Conservation (phyloP, 2,888 invertebrate species). For the Hypsopygia costalis region DNA sequence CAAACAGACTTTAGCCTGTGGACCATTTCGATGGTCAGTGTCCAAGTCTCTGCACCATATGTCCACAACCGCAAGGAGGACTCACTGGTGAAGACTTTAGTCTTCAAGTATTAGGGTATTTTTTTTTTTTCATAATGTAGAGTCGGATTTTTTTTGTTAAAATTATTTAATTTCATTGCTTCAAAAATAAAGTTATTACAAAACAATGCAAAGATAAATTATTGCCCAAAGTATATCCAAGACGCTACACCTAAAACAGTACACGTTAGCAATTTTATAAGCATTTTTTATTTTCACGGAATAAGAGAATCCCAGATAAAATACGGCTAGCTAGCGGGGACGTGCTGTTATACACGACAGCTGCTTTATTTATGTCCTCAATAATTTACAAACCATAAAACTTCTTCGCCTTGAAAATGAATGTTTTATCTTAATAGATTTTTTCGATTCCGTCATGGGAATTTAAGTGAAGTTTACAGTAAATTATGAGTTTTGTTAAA, state of each 20-base stretch:
- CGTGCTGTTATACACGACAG: slow-evolving; percentile 75
- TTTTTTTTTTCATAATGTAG: too few relatives aligned
- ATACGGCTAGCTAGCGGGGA: slow-evolving; percentile 63
- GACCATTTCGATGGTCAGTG: too few relatives aligned
- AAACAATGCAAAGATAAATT: too few relatives aligned
- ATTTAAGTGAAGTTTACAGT: neutral
- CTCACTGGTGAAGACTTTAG: too few relatives aligned
- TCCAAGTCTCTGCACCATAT: too few relatives aligned
- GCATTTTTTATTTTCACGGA: slow-evolving; percentile 63
- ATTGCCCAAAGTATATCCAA: neutral
- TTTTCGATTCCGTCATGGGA: slow-evolving; percentile 26
- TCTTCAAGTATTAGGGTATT: too few relatives aligned
- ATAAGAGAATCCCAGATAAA: slow-evolving; percentile 70
- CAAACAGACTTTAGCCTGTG: too few relatives aligned
- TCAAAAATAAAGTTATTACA: too few relatives aligned
- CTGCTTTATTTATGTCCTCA: slow-evolving; percentile 73
- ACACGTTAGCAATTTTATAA: slow-evolving; percentile 52
- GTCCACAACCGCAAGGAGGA: too few relatives aligned
- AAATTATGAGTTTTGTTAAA: too few relatives aligned
- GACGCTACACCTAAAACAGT: slow-evolving; percentile 29
- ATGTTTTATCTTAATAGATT: slow-evolving; percentile 73
- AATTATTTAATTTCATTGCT: too few relatives aligned
- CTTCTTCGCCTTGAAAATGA: slow-evolving; percentile 66
- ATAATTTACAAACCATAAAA: slow-evolving; percentile 79
- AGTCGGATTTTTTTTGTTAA: too few relatives aligned